Evolutionary conservation across 2,888 invertebrate genomes (phyloP).

Genomic region (Alloscopus bannaensis): DNA sequence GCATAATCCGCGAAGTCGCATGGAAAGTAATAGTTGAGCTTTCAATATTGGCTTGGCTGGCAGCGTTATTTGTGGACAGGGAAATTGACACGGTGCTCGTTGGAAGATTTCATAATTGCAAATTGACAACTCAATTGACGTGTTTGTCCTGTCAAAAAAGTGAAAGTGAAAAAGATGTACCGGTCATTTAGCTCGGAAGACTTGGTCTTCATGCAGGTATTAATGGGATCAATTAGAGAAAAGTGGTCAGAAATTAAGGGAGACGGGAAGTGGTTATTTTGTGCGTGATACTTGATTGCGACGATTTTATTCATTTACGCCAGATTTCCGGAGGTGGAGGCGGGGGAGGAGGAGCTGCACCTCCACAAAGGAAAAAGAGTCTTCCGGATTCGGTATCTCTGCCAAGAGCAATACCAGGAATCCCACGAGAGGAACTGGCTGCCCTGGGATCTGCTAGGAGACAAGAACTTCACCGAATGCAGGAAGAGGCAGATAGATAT

Average conservation of each 20-base stretch:
- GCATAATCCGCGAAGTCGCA: no score
- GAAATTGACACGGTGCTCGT: no score
- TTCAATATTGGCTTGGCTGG: no score
- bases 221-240: background rate
- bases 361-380: slow-evolving; percentile 95
- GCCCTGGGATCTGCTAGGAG: slow-evolving; percentile 94
- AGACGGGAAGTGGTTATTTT: background rate
- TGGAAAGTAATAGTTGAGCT: no score
- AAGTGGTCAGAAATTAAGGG: background rate
- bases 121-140: background rate
- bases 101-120: no score
- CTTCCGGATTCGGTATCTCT: slow-evolving; percentile 95
- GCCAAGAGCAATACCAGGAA: slow-evolving; percentile 86
- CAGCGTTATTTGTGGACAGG: no score
- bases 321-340: slow-evolving; percentile 61
- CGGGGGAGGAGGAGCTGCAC: slow-evolving; percentile 78
- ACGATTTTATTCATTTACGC: background rate
- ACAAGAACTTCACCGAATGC: slow-evolving; percentile 93
- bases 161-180: slow-evolving; percentile 32
- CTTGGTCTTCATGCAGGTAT: slow-evolving; percentile 57
- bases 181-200: slow-evolving; percentile 60
- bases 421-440: slow-evolving; percentile 97
- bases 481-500: slow-evolving; percentile 93
- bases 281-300: background rate
- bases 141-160: no score